Evolutionary conservation across 2,797 vertebrate genomes (phyloP), one percentile per base, ranked within the genome.

Genomic region (Danio aesculapii): DNA sequence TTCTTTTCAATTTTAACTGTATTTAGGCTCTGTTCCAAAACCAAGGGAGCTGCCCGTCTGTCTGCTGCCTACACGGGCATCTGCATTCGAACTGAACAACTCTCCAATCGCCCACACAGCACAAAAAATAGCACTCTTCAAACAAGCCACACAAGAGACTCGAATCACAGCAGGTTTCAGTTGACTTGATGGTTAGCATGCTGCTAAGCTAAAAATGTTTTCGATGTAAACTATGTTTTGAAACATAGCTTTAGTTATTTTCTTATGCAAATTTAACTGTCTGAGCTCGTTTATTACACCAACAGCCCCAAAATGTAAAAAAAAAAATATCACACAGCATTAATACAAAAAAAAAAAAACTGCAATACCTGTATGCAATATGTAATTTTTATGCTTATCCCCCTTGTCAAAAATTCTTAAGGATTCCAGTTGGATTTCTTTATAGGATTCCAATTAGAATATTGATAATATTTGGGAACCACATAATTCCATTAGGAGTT

Each of bases 111-210:
- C 72, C 72, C 44, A 61, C 71, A 47, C 44, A 47, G 10, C 69
- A 71, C 69, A 71, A 16, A 57, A 71, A 57, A 30, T 6, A 71
- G 52, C 19, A 39, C 69, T 57, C 69, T 57, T 71, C n/a, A 71
- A 71, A 57, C 17, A 30, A 71, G 13, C 49, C 16, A 1, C 39
- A 53, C 14, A 14, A 57, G 30, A 43, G 19, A 74, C 44, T 49
- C 13, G 0, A 46, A 61, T 67, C 44, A 13, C 9, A 19, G n/a
- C 10, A 47, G 44, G 5, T 53, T 53, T 53, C 50, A 53, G 50
- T 53, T 53, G 9, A 47, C 7, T 47, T 64, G 30, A 16, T 14
- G 12, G 12, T 57, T 73, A 59, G 53, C 70, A 73, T 59, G 55
- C 8, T n/a, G 43, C 57, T 61, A 44, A 71, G n/a, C 69, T 57